phyloP scores from a whole-genome alignment of 2,888 invertebrate genomes.

The Physocephala rufipes region DNA sequence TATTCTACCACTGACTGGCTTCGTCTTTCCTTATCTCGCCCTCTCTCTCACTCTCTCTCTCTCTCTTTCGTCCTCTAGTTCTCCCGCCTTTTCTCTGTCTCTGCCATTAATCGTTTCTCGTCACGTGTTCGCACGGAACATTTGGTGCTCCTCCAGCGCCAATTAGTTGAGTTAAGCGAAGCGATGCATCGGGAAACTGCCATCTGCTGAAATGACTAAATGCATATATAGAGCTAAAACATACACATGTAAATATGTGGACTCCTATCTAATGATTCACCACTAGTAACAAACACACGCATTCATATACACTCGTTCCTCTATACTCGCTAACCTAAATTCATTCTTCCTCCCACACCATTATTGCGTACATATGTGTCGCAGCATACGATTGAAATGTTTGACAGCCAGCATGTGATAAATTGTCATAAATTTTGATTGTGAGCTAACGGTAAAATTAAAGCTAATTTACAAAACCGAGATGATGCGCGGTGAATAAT shows the following conservation, averaged over 20 bases:
- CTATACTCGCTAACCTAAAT: conserved; percentile 12
- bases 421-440: conserved; percentile 34
- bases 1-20: too few relatives aligned
- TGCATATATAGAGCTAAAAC: not conserved
- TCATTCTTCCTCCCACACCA: conserved; percentile 14
- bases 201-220: conserved; percentile 1
- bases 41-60: too few relatives aligned
- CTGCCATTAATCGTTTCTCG: not conserved
- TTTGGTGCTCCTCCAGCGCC: not conserved
- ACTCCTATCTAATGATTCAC: too few relatives aligned
- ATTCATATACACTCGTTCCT: conserved; percentile 16
- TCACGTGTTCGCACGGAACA: not conserved
- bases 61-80: too few relatives aligned
- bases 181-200: not conserved
- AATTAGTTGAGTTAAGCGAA: not conserved
- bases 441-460: conserved; percentile 31
- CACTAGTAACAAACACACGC: not conserved
- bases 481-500: conserved; percentile 27
- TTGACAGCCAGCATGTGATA: conserved; percentile 35
- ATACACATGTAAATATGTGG: not conserved
- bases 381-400: conserved; percentile 29
- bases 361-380: conserved; percentile 29
- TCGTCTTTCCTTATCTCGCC: too few relatives aligned
- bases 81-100: too few relatives aligned
- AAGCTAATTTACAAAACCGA: conserved; percentile 31